A percentile compares a stretch with the other conserved stretches of the same genome.
Conservation (phyloP, 2,113 vertebrate species). For the Xiphophorus hellerii region DNA sequence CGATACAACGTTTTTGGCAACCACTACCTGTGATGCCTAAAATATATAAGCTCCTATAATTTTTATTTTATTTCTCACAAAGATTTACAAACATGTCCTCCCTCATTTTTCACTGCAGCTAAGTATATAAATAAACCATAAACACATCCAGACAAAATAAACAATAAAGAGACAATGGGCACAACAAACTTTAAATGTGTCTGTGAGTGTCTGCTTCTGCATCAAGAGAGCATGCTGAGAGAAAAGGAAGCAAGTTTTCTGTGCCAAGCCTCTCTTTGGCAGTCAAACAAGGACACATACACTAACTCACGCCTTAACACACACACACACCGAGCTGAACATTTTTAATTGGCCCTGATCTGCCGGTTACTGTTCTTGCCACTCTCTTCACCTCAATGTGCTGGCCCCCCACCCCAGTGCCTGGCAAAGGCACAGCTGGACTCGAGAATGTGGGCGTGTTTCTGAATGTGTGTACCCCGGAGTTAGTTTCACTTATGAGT, state of each 20-base stretch:
- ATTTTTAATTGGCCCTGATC: slow-evolving; percentile 70
- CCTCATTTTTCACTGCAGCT: slow-evolving; percentile 22
- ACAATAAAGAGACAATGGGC: slow-evolving; percentile 34
- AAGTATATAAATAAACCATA: neutral
- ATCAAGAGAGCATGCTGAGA: slow-evolving; percentile 56
- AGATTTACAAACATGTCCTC: slow-evolving; percentile 14
- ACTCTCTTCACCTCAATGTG: slow-evolving; percentile 64
- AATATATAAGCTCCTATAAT: neutral
- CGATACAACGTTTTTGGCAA: too few relatives aligned
- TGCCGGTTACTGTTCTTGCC: slow-evolving; percentile 65
- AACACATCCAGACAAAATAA: neutral
- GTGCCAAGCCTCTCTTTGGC: slow-evolving; percentile 64
- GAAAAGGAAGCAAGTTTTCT: slow-evolving; percentile 60
- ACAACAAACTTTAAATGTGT: slow-evolving; percentile 23
- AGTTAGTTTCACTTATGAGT: slow-evolving; percentile 37
- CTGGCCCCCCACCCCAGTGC: slow-evolving; percentile 55
- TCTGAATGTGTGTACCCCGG: slow-evolving; percentile 20
- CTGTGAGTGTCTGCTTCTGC: slow-evolving; percentile 30
- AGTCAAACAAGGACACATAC: slow-evolving; percentile 54
- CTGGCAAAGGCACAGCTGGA: slow-evolving; percentile 67
- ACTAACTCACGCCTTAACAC: slow-evolving; percentile 22
- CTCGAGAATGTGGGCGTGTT: slow-evolving; percentile 26
- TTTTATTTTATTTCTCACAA: slow-evolving; percentile 10
- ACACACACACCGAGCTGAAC: slow-evolving; percentile 26
- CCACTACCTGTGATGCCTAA: neutral